Percentiles rank a stretch among this genome's conserved stretches.
phyloP scores from a whole-genome alignment of 2,113 vertebrate genomes.

The Pica pica region DNA sequence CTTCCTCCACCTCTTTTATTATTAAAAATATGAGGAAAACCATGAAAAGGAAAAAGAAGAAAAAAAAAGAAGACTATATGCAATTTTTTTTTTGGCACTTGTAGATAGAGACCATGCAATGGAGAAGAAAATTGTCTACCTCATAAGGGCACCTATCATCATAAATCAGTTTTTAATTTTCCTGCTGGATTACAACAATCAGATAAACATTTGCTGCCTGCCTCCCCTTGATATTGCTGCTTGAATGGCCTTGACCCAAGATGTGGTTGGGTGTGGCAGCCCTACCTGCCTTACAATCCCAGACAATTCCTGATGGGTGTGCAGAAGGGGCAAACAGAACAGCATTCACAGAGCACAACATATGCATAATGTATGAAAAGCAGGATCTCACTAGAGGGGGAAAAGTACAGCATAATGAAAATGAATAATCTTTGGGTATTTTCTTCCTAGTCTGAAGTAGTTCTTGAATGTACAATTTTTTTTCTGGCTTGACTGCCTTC shows the following conservation, averaged over 20 bases:
- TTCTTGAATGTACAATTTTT: conserved; percentile 29
- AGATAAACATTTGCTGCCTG: not conserved
- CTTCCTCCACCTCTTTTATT: not conserved
- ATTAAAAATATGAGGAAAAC: not conserved
- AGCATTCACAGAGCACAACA: not conserved
- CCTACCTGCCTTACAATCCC: not conserved
- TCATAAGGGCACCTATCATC: not conserved
- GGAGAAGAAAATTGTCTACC: not conserved
- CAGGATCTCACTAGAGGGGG: not conserved
- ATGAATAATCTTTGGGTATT: conserved; percentile 15
- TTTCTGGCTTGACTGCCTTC: conserved; percentile 53
- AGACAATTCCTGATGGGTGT: not conserved
- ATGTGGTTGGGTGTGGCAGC: not conserved
- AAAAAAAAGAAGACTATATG: not conserved
- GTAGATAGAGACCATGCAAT: not conserved
- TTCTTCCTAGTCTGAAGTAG: conserved; percentile 43
- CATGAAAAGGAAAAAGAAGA: not conserved
- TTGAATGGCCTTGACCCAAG: not conserved
- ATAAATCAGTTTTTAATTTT: conserved; percentile 22
- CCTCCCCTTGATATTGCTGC: not conserved
- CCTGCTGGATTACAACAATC: not conserved
- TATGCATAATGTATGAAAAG: not conserved
- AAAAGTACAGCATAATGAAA: conserved; percentile 3
- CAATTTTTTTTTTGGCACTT: not conserved
- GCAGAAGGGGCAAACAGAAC: not conserved